Evolutionary conservation across 2,113 vertebrate species (phyloP).

Genomic region (Rhadina sibilatrix): DNA sequence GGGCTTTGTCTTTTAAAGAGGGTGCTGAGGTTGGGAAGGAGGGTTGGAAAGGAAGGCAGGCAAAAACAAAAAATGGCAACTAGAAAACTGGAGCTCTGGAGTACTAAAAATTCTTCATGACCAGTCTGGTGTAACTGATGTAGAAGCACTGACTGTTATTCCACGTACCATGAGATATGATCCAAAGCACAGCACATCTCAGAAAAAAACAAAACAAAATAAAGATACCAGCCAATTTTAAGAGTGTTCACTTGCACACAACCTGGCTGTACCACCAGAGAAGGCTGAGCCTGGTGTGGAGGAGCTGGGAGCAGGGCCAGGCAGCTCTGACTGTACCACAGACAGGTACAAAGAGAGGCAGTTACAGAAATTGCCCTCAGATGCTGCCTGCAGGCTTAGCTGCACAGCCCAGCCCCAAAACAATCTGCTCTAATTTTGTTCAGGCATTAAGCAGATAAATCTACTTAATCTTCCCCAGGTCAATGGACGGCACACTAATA

Average conservation of each 20-base stretch:
- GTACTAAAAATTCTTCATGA: background rate
- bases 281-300: background rate
- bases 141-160: background rate
- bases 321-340: background rate
- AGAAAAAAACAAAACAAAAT: background rate
- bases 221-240: background rate
- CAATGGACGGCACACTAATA: slow-evolving; percentile 67
- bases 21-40: background rate
- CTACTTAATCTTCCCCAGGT: slow-evolving; percentile 76
- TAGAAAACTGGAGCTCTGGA: background rate
- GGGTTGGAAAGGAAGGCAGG: background rate
- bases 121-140: background rate
- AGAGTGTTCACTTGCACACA: background rate
- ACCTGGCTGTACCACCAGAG: background rate
- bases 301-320: background rate
- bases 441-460: slow-evolving; percentile 83
- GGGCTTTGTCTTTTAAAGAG: background rate
- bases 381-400: slow-evolving; percentile 42
- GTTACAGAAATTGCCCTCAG: slow-evolving; percentile 1
- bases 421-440: slow-evolving; percentile 83
- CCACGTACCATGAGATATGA: accelerated
- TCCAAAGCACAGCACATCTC: background rate
- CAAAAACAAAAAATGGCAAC: background rate
- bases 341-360: background rate
- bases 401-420: slow-evolving; percentile 48